Conservation (phyloP, 37 sponge, comb jelly and placozoan species). For the Aphrocallistes beatrix region DNA sequence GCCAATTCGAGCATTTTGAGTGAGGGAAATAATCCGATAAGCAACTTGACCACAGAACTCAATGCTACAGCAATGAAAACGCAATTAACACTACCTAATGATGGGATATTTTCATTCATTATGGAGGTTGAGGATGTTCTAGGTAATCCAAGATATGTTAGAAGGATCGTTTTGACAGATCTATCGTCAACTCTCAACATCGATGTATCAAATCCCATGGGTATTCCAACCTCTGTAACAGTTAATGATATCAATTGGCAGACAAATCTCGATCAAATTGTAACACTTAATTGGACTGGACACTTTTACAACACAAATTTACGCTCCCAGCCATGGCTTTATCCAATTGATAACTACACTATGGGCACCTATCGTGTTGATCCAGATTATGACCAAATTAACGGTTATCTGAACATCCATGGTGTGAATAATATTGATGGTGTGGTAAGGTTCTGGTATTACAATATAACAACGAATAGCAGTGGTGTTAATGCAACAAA, state of each 20-base stretch:
- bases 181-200: slow-evolving; percentile 26
- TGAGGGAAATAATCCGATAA: too few species aligned
- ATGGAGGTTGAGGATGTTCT: slow-evolving; percentile 33
- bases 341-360: slow-evolving; percentile 36
- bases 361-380: neutral
- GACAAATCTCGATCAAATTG: slow-evolving; percentile 27
- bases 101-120: slow-evolving; percentile 50
- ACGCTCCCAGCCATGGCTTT: slow-evolving; percentile 32
- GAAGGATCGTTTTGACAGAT: slow-evolving; percentile 46
- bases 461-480: too few species aligned
- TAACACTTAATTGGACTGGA: slow-evolving; percentile 34
- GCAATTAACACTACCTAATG: slow-evolving; percentile 21
- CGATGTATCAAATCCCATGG: slow-evolving; percentile 28
- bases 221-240: slow-evolving; percentile 33
- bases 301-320: slow-evolving; percentile 68
- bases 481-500: too few species aligned
- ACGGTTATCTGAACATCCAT: too few species aligned
- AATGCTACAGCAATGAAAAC: too few species aligned
- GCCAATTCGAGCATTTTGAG: too few species aligned
- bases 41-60: too few species aligned
- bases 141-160: slow-evolving; percentile 36
- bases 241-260: slow-evolving; percentile 38
- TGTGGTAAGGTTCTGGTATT: too few species aligned
- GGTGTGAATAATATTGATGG: too few species aligned
- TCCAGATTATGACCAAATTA: slow-evolving; percentile 48